Evolutionary conservation across 35 echinoderm and acorn worm species (phyloP).

Genomic region (Patiria miniata): DNA sequence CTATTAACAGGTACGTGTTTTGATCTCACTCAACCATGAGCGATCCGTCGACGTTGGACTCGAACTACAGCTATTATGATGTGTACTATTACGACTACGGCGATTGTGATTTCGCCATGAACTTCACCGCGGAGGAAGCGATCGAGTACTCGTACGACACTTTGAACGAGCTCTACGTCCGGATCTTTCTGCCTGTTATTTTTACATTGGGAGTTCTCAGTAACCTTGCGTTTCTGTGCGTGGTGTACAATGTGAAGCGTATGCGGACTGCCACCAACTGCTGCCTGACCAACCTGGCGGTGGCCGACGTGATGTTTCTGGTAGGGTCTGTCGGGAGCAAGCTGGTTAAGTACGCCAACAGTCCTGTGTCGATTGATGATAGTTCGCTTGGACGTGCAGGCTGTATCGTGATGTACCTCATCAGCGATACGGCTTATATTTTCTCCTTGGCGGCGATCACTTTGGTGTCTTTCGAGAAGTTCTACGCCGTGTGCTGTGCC

Average conservation of each 20-base stretch:
- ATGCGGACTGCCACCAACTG: constrained; percentile 75
- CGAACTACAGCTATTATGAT: no score
- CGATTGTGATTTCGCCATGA: not conserved
- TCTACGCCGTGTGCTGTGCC: constrained; percentile 66
- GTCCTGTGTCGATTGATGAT: constrained; percentile 50
- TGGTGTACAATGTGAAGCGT: constrained; percentile 40
- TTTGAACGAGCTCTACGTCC: constrained; percentile 36
- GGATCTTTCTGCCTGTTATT: constrained; percentile 47
- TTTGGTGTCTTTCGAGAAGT: constrained; percentile 59
- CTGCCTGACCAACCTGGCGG: constrained; percentile 65
- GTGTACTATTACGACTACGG: not conserved
- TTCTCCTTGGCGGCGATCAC: constrained; percentile 50
- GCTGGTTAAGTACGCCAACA: constrained; percentile 36
- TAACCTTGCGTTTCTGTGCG: constrained; percentile 64
- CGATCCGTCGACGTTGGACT: no score
- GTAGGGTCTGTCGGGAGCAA: constrained; percentile 49
- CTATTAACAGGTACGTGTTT: no score
- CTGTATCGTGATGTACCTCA: constrained; percentile 48
- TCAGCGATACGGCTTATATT: constrained; percentile 52
- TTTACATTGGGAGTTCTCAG: constrained; percentile 46
- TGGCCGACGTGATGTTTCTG: constrained; percentile 63
- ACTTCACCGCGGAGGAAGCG: not conserved
- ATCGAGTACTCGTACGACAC: constrained; percentile 16
- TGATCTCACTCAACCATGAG: no score
- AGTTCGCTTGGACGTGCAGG: constrained; percentile 36